Evolutionary conservation across 2,888 invertebrate genomes (phyloP).

Genomic region (Orchesella flavescens): DNA sequence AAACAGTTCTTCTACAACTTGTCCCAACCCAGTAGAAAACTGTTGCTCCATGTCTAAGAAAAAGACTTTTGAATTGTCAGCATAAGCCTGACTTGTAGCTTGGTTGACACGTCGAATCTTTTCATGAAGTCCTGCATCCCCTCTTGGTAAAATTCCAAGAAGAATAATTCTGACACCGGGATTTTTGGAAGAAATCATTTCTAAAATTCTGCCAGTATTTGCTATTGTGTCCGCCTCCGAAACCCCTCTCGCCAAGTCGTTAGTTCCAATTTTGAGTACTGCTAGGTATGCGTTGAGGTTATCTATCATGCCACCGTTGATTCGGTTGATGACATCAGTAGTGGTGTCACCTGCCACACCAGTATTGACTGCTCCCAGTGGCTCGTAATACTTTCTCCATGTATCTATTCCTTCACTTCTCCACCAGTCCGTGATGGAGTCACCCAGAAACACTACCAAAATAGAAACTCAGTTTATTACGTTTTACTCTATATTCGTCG

Average conservation of each 20-base stretch:
- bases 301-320: slow-evolving; percentile 38
- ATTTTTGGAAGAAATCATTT: slow-evolving; percentile 33
- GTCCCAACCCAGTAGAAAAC: slow-evolving; percentile 48
- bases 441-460: slow-evolving; percentile 55
- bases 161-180: slow-evolving; percentile 55
- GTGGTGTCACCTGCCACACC: slow-evolving; percentile 29
- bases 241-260: slow-evolving; percentile 42
- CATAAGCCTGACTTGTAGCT: slow-evolving; percentile 1
- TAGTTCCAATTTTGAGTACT: slow-evolving; percentile 56
- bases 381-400: slow-evolving; percentile 47
- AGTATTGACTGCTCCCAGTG: slow-evolving; percentile 32
- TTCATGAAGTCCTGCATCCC: slow-evolving; percentile 35
- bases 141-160: slow-evolving; percentile 58
- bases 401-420: not conserved
- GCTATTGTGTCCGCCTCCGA: not conserved
- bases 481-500: no score
- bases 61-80: slow-evolving; percentile 31
- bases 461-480: no score
- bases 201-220: slow-evolving; percentile 47
- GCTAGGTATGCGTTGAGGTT: slow-evolving; percentile 40
- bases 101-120: slow-evolving; percentile 45
- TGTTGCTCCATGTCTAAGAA: slow-evolving; percentile 55
- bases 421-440: slow-evolving; percentile 59
- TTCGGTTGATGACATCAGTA: slow-evolving; percentile 36
- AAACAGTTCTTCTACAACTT: slow-evolving; percentile 39